Evolutionary conservation across 64 coral and sea anemone genomes (phyloP).

Genomic region (Actinia tenebrosa): DNA sequence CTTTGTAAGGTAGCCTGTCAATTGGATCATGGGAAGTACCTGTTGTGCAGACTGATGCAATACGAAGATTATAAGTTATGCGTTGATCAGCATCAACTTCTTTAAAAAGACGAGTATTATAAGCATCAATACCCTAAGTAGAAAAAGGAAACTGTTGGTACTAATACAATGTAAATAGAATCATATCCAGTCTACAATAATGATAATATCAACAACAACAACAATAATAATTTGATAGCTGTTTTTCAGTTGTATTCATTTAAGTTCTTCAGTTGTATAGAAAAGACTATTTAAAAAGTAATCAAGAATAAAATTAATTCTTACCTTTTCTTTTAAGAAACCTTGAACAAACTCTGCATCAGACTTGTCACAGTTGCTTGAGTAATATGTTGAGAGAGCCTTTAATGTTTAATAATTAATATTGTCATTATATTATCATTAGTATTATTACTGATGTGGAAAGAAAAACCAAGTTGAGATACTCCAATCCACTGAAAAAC

Average conservation of each 20-base stretch:
- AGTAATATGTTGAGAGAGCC: constrained; percentile 94
- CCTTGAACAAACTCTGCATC: constrained; percentile 91
- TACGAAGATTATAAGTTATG: constrained; percentile 68
- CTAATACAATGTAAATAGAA: too few relatives aligned
- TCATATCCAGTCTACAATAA: too few relatives aligned
- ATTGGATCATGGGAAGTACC: background rate
- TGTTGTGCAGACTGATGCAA: constrained; percentile 67
- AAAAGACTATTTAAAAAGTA: too few relatives aligned
- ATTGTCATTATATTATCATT: too few relatives aligned
- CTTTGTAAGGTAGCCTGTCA: too few relatives aligned
- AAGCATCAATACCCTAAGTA: constrained; percentile 75
- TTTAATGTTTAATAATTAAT: background rate
- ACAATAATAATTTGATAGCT: too few relatives aligned
- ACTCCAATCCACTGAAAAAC: too few relatives aligned
- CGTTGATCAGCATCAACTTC: constrained; percentile 42
- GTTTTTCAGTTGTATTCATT: too few relatives aligned
- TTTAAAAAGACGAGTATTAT: constrained; percentile 91
- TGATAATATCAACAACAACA: too few relatives aligned
- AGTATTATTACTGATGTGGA: too few relatives aligned
- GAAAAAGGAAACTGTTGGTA: background rate
- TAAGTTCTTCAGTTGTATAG: too few relatives aligned
- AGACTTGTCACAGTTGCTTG: constrained; percentile 78
- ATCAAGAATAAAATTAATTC: background rate
- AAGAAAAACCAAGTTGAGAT: too few relatives aligned
- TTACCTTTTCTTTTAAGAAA: constrained; percentile 97